phyloP scores from a whole-genome alignment of 2,797 vertebrate species.

The Tiaroga cobitis region DNA sequence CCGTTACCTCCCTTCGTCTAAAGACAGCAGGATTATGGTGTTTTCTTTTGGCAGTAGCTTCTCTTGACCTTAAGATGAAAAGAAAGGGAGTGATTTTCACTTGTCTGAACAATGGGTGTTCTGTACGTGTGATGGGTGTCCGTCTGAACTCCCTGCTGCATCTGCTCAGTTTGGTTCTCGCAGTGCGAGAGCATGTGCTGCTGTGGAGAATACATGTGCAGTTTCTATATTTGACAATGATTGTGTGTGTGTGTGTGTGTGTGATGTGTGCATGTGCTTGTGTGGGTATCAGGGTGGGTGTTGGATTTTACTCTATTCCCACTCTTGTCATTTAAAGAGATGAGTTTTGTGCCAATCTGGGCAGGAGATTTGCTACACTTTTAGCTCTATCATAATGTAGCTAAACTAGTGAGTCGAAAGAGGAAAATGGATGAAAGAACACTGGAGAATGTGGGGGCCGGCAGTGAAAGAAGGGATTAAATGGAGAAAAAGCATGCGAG shows the following conservation, averaged over 20 bases:
- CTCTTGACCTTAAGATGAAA: conserved; percentile 35
- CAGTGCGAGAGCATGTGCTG: background rate
- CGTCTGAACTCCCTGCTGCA: background rate
- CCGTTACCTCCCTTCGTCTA: conserved; percentile 12
- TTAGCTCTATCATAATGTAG: conserved; percentile 54
- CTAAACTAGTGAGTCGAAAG: conserved; percentile 41
- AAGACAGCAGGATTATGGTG: conserved; percentile 8
- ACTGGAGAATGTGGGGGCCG: conserved; percentile 40
- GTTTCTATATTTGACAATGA: background rate
- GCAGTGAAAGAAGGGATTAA: conserved; percentile 40
- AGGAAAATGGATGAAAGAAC: conserved; percentile 37
- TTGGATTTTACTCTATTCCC: conserved; percentile 24
- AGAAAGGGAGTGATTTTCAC: conserved; percentile 27
- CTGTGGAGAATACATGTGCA: conserved; percentile 14
- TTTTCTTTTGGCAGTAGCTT: background rate
- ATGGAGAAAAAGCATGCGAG: conserved; percentile 11
- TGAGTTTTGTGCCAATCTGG: conserved; percentile 48
- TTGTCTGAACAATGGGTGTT: conserved; percentile 10
- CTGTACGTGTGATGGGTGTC: background rate
- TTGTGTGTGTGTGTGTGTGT: background rate
- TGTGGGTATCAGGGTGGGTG: conserved; percentile 34
- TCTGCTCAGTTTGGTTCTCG: conserved; percentile 5
- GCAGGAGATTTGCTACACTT: conserved; percentile 50
- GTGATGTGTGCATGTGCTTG: background rate
- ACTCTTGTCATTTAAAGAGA: conserved; percentile 34